phyloP scores from a whole-genome alignment of 2,113 vertebrate species.

The Mesembrinibis cayennensis region DNA sequence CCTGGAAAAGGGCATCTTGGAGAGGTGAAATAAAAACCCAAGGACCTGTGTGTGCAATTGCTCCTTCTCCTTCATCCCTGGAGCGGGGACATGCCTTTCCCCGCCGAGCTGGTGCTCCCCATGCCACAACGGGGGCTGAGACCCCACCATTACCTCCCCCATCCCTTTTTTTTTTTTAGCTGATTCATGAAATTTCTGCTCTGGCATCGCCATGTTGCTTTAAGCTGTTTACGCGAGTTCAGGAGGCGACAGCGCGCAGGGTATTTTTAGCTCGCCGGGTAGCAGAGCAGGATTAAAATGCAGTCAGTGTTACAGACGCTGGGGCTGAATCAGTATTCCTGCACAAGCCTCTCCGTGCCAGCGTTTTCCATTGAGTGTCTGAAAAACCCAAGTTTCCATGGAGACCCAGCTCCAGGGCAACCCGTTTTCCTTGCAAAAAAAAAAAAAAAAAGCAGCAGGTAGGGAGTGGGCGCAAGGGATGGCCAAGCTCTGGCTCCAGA shows the following conservation, averaged over 20 bases:
- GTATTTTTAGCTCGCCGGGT: slow-evolving; percentile 77
- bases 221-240: slow-evolving; percentile 63
- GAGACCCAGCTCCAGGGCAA: slow-evolving; percentile 78
- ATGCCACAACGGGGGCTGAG: fast-evolving
- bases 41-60: fast-evolving
- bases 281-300: slow-evolving; percentile 73
- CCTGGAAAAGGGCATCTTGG: background rate
- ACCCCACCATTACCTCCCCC: background rate
- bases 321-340: slow-evolving; percentile 80
- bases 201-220: slow-evolving; percentile 33
- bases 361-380: slow-evolving; percentile 78
- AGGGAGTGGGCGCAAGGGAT: background rate
- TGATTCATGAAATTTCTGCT: slow-evolving; percentile 56
- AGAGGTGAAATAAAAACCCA: background rate
- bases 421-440: slow-evolving; percentile 56
- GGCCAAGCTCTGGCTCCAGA: background rate
- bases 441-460: slow-evolving; percentile 58
- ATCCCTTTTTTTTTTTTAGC: slow-evolving; percentile 1
- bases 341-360: slow-evolving; percentile 70
- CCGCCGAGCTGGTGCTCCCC: background rate
- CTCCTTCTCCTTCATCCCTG: background rate
- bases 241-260: slow-evolving; percentile 39
- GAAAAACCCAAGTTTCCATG: slow-evolving; percentile 80
- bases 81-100: fast-evolving
- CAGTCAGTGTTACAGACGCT: slow-evolving; percentile 74